Evolutionary conservation across 2,113 vertebrate species (phyloP), one percentile per base, ranked within the genome.

Genomic region (Sylvia atricapilla): DNA sequence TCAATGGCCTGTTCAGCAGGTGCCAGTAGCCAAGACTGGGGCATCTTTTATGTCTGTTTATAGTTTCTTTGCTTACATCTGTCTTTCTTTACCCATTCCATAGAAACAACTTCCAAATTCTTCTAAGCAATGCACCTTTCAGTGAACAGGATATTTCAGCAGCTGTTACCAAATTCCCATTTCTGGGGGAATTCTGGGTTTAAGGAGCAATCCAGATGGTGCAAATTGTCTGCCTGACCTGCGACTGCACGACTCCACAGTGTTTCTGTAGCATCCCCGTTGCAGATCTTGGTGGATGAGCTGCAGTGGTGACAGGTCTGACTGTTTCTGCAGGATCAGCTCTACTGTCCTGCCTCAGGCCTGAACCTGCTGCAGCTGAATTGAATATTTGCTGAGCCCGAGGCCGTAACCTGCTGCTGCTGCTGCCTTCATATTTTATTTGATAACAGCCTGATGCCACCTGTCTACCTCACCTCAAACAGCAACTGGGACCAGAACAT

Each of bases 371-470:
- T 93, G 90, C 95, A 95, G 84, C 72, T 89, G 93, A 95, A 90
- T 78, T 5, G 7, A 96, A 81, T 56, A 92, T 91, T 90, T 96
- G 84, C 96, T 87, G 94, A 97, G 97, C 97, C 97, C 4, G 9
- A 95, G 97, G 97, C 96, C 10, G 2, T 64, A 95, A 84, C 97
- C 97, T 92, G 75, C 96, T 96, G 94, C 77, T 92, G 74, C 78
- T 92, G 74, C 88, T 83, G 66, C 87, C 97, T 97, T 97, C 89
- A 91, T 84, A 90, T 92, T 97, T 88, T 84, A 94, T 96, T 96
- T 97, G 79, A 73, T 95, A 95, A 96, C 82, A 50, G 67, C 95
- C 95, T 87, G 68, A 59, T 75, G 93, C 94, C 89, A 95, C 93
- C 94, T 96, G 94, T 55, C 96, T 91, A 79, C 93, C 91, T 96